Percentiles rank a stretch among this genome's conserved stretches.
These are phyloP conservation scores for Helostoma temminkii DNA, from an alignment of 2,797 vertebrate genomes.

Conservation along the genomic window DNA sequence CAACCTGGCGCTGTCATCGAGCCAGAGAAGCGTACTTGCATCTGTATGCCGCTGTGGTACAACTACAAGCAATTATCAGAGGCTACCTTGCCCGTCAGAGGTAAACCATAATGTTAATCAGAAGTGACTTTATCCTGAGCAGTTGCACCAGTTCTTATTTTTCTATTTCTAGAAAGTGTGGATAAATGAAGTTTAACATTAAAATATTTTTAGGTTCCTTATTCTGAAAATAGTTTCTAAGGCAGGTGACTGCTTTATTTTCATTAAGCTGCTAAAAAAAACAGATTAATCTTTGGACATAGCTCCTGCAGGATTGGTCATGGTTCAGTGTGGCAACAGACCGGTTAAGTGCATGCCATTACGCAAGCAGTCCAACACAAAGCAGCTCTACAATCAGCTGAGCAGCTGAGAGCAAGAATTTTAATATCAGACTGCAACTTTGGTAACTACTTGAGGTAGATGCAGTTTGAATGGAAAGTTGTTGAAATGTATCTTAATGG, in stretches of 20 bases:
- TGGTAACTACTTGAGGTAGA: conserved; percentile 12
- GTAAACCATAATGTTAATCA: conserved; percentile 75
- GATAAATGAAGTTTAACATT: not conserved
- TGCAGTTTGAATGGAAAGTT: not conserved
- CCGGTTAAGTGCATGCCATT: conserved; percentile 51
- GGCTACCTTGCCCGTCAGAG: conserved; percentile 88
- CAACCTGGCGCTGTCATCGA: conserved; percentile 88
- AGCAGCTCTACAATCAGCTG: conserved; percentile 73
- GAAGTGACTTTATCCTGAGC: not conserved
- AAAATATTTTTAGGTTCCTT: not conserved
- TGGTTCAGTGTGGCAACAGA: conserved; percentile 61
- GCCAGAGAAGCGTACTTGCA: conserved; percentile 78
- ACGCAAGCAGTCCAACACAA: conserved; percentile 66
- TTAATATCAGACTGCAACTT: conserved; percentile 28
- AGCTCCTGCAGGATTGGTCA: conserved; percentile 46
- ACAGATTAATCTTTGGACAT: conserved; percentile 70
- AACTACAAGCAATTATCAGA: conserved; percentile 87
- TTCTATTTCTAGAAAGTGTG: not conserved
- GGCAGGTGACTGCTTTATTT: conserved; percentile 24
- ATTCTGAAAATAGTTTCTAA: conserved; percentile 33
- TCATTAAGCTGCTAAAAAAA: conserved; percentile 42
- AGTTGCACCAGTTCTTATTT: not conserved
- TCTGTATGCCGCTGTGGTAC: conserved; percentile 76
- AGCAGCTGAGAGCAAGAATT: conserved; percentile 52
- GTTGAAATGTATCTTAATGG: not conserved